Evolutionary conservation across 2,888 invertebrate species (phyloP).

Genomic region (Cerastoderma edule): DNA sequence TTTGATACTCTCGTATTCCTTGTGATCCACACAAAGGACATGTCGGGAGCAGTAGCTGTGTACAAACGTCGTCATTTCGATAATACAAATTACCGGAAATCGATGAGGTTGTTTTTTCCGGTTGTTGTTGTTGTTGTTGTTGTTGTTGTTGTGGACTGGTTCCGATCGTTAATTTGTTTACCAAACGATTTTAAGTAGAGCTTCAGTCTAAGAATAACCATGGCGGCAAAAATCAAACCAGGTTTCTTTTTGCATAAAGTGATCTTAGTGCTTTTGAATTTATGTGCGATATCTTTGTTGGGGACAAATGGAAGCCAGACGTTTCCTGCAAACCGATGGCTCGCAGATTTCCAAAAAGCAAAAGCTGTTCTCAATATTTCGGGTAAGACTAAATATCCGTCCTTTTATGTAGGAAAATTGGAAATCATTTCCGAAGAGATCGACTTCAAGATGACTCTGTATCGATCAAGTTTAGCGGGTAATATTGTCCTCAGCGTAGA

Average conservation of each 20-base stretch:
- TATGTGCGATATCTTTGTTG: too few relatives aligned
- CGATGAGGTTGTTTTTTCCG: slow-evolving; percentile 9
- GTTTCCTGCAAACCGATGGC: background rate
- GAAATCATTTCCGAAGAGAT: background rate
- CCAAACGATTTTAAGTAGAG: background rate
- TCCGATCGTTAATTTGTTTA: too few relatives aligned
- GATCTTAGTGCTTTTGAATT: too few relatives aligned
- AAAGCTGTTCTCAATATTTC: background rate
- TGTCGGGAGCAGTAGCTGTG: slow-evolving; percentile 46
- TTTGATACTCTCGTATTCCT: slow-evolving; percentile 31
- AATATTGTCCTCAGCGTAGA: background rate
- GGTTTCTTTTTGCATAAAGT: background rate
- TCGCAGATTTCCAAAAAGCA: background rate
- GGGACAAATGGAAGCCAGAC: background rate
- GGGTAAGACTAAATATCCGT: background rate
- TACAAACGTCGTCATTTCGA: slow-evolving; percentile 56
- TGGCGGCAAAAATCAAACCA: slow-evolving; percentile 33
- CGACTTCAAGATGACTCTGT: slow-evolving; percentile 3
- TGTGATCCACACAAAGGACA: slow-evolving; percentile 47
- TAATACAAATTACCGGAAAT: too few relatives aligned
- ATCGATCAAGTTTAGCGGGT: background rate
- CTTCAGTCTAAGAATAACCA: background rate
- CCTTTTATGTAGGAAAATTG: background rate
- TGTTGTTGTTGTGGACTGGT: background rate
- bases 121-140: slow-evolving; percentile 16